phyloP scores from a whole-genome alignment of 2,113 vertebrate genomes.

The Myotis yumanensis region DNA sequence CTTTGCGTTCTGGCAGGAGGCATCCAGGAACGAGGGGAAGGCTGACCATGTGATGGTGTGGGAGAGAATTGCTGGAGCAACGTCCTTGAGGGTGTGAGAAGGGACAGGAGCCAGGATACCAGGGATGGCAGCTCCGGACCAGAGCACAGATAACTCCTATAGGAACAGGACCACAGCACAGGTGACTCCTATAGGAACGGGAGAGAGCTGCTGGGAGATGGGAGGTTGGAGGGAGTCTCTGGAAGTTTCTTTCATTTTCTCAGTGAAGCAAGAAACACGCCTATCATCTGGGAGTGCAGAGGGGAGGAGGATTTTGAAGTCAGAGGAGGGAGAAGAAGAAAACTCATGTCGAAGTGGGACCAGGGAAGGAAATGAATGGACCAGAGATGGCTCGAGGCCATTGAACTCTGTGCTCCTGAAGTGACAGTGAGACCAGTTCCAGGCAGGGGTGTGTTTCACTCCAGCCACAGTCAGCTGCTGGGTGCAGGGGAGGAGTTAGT shows the following conservation, averaged over 20 bases:
- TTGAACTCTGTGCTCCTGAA: background rate
- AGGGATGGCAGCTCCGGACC: background rate
- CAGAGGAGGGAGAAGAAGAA: background rate
- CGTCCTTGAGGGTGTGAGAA: fast-evolving
- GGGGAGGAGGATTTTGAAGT: background rate
- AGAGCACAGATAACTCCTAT: background rate
- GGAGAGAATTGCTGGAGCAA: background rate
- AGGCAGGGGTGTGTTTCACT: background rate
- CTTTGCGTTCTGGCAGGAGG: background rate
- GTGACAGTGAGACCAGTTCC: background rate
- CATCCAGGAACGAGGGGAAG: no score
- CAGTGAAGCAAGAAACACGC: background rate
- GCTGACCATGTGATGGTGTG: background rate
- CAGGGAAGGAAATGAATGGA: background rate
- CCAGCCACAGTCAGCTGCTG: background rate
- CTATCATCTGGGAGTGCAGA: background rate
- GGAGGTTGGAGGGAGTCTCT: background rate
- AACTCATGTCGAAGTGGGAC: background rate
- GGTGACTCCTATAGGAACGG: background rate
- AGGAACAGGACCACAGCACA: background rate
- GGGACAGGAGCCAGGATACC: background rate
- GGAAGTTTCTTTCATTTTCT: background rate
- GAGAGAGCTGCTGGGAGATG: background rate
- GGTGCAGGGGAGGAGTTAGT: background rate
- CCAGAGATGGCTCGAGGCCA: background rate